These are phyloP conservation scores for Sciurus niger DNA, from an alignment of 2,113 vertebrate species.

Conservation along the genomic window DNA sequence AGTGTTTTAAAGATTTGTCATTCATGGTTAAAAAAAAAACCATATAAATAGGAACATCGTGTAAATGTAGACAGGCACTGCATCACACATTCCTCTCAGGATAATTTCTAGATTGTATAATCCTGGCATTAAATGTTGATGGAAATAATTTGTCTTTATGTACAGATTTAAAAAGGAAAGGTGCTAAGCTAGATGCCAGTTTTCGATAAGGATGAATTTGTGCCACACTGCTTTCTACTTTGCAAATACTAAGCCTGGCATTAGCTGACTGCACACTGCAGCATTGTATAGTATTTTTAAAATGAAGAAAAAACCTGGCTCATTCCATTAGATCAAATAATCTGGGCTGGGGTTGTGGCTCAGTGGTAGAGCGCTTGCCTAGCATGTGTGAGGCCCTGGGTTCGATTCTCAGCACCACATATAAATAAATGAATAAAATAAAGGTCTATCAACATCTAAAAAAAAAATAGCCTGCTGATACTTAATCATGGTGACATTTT, in stretches of 20 bases:
- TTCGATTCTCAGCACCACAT: too few relatives aligned
- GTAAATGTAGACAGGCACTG: not conserved
- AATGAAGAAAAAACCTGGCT: not conserved
- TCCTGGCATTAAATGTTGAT: not conserved
- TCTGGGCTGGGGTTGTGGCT: too few relatives aligned
- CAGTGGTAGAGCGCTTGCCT: too few relatives aligned
- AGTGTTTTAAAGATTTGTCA: conserved; percentile 45
- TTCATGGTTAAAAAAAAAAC: not conserved
- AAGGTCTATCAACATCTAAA: too few relatives aligned
- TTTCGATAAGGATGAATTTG: conserved; percentile 45
- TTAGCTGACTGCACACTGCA: not conserved
- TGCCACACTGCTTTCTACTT: conserved; percentile 40
- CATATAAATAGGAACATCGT: not conserved
- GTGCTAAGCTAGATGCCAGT: not conserved
- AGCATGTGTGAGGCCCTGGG: too few relatives aligned
- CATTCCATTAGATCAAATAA: not conserved
- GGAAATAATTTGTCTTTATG: conserved; percentile 28
- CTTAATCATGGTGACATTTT: not conserved
- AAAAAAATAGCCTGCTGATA: not conserved
- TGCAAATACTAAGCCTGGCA: conserved; percentile 9
- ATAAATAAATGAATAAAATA: too few relatives aligned
- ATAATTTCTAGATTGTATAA: conserved; percentile 11
- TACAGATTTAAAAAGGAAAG: not conserved
- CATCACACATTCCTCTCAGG: not conserved
- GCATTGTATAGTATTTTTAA: conserved; percentile 36